Evolutionary conservation across 2,113 vertebrate species (phyloP).

Genomic region (Chlorodrepanis virens): DNA sequence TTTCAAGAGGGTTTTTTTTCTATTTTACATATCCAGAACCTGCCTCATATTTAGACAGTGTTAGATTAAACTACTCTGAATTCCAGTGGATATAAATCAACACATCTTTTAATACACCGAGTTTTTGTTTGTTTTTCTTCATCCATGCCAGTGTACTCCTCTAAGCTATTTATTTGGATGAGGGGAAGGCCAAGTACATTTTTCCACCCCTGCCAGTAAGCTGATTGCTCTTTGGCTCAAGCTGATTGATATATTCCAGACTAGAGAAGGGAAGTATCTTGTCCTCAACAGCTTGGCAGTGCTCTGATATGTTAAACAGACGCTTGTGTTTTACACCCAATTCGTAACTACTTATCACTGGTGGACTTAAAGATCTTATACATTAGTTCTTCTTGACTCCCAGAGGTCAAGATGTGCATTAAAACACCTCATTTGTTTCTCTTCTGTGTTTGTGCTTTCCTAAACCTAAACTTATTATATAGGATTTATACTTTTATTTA

Average conservation of each 20-base stretch:
- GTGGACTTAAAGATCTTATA: background rate
- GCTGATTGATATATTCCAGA: constrained; percentile 5
- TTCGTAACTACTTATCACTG: background rate
- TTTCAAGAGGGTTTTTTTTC: background rate
- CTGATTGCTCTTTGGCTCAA: constrained; percentile 44
- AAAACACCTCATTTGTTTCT: background rate
- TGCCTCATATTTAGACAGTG: background rate
- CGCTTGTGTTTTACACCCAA: background rate
- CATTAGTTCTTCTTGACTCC: background rate
- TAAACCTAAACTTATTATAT: background rate
- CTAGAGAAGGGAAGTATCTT: background rate
- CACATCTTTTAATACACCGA: background rate
- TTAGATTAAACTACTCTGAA: background rate
- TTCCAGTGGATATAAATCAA: background rate
- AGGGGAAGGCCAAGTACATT: constrained; percentile 25
- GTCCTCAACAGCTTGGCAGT: background rate
- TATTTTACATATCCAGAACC: background rate
- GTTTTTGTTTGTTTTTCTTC: background rate
- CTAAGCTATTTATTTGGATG: background rate
- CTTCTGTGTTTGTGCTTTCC: background rate
- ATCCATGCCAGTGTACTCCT: background rate
- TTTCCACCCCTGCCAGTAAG: constrained; percentile 14
- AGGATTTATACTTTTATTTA: background rate
- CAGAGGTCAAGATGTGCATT: background rate
- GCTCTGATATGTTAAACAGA: background rate